phyloP scores from a whole-genome alignment of 1,140 invertebrate species.

The Lysiphlebus fabarum region DNA sequence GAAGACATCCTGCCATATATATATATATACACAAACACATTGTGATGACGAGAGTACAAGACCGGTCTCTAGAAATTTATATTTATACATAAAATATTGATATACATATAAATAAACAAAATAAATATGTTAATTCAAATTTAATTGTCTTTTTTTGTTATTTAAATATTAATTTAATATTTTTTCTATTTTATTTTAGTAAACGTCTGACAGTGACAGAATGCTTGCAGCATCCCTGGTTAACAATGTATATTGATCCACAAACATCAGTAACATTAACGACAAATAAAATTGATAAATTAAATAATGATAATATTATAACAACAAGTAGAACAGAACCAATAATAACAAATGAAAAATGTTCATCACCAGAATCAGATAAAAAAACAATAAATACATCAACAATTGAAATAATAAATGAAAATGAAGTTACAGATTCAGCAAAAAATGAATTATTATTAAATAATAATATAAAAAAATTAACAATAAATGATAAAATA shows the following conservation, averaged over 20 bases:
- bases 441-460: no score
- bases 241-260: conserved; percentile 44
- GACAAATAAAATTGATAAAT: neutral
- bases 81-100: neutral
- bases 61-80: neutral
- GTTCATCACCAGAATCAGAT: conserved; percentile 24
- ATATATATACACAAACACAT: neutral
- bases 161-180: conserved; percentile 14
- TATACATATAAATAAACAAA: no score
- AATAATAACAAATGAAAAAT: conserved; percentile 4
- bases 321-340: neutral
- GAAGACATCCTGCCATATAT: conserved; percentile 13
- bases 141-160: neutral
- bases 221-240: conserved; percentile 65
- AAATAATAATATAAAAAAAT: conserved; percentile 33
- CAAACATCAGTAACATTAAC: conserved; percentile 26
- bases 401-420: neutral
- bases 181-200: conserved; percentile 49
- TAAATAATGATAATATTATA: neutral
- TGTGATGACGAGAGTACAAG: conserved; percentile 2
- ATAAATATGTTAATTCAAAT: neutral
- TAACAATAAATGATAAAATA: conserved; percentile 22
- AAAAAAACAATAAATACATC: conserved; percentile 7
- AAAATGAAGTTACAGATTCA: neutral
- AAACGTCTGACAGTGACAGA: conserved; percentile 62